Base-by-base conservation (phyloP, 2,113 vertebrate species). In the Malurus elegans region DNA sequence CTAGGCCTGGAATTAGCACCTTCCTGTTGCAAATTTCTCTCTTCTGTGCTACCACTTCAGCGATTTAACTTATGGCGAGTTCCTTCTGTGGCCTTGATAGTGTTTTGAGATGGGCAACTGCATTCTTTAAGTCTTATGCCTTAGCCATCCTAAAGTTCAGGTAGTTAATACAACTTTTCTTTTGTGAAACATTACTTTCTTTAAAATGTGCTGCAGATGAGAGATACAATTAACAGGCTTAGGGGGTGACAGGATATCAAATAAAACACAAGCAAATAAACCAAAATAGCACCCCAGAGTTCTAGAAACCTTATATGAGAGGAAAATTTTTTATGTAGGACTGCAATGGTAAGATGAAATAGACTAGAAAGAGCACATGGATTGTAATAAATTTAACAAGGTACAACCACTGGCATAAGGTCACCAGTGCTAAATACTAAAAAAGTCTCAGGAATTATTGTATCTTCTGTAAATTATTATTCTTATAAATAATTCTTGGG, bases 1-100 rank as follows among this genome's bases (percentile, higher is more conserved):
- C 20, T 31, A 36, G 20, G 14, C 18, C n/a, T 61, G 56, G 18
- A 78, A 70, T 53, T 53, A 29, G 8, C 4, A 13, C 10, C 23
- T 69, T 78, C 26, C 47, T 38, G 8, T 78, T 0, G 0, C n/a
- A 47, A 24, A 19, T n/a, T 70, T 61, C 24, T 54, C 40, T 12
- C 12, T 40, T 70, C 36, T 54, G 10, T 47, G n/a, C 8, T 62
- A 28, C 4, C 15, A 20, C 10, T 70, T 38, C n/a, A n/a, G 18
- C n/a, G 14, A 45, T 60, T 72, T 28, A 78, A 2, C 3, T 45
- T 38, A 61, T 16, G 18, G 9, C 0, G 0, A 53, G 9, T 17
- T 70, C 12, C 5, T 54, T 70, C 15, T 61, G 23, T 70, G 12
- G n/a, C 18, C 15, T 45, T 45, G 38, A 45, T 3, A 36, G 23